Base-by-base conservation (phyloP, 1,140 invertebrate genomes). In the Oncopodura yosiiana region DNA sequence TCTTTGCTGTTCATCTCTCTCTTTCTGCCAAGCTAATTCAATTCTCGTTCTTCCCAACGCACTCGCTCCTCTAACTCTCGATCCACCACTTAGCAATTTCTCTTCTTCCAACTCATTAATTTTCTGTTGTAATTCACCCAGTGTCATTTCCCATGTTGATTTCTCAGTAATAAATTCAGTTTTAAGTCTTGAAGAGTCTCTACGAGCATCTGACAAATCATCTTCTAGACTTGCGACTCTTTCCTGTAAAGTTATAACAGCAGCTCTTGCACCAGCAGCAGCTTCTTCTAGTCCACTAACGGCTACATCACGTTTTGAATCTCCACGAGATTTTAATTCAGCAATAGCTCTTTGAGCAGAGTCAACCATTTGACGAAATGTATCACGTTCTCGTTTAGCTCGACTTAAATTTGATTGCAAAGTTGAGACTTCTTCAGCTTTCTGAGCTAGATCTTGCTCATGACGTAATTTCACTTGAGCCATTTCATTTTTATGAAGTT, bases 21-120 rank as follows among this genome's bases (percentile, higher is more conserved):
- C 93, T 68, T 94, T 94, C 65, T 94, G 89, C 92, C 92, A 96
- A 1, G 90, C 88, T 12, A 94, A 71, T 68, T 95, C 91, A 78
- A 95, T 82, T 34, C 87, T 79, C 1, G 89, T 89, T 67, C 86
- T 83, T 42, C 90, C 72, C 21, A 87, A 87, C 3, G 86, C 82
- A 58, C 89, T 82, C 66, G 88, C 84, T 0, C 86, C 84, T 51
- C 88, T 75, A 1, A 69, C 54, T 71, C 71, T 59, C 73, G 73
- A 61, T 11, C 19, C 12, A 53, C 86, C 87, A 53, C 83, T 85
- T 4, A 89, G 70, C 38, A 89, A 72, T 48, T 83, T 74, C 51
- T 90, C 86, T 70, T 90, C 87, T 70, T 90, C 86, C 58, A 88
- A 76, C 79, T 95, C 89, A 69, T 95, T 95, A 5, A 94, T 78